Percentiles rank a stretch among this genome's conserved stretches.
These are phyloP conservation scores for Ceyx erithaca DNA, from an alignment of 2,797 vertebrate species.

Conservation along the genomic window DNA sequence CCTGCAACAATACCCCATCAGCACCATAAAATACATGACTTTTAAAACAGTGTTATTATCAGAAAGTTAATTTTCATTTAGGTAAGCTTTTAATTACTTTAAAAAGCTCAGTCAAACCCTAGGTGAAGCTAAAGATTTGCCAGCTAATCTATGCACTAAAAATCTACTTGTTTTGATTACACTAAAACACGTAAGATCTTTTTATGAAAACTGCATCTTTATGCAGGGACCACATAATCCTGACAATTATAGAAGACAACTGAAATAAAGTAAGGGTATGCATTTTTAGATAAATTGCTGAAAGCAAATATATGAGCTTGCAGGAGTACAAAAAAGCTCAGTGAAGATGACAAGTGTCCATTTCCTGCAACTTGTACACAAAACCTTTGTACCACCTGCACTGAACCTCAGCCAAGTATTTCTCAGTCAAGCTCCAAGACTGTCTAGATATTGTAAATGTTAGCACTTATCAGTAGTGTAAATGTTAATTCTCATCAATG, in stretches of 20 bases:
- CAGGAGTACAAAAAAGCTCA: not conserved
- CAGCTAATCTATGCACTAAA: not conserved
- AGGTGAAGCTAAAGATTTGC: slow-evolving; percentile 31
- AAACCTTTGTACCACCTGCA: not conserved
- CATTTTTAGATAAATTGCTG: not conserved
- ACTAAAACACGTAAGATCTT: not conserved
- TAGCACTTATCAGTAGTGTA: not conserved
- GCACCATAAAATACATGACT: not conserved
- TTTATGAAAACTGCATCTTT: not conserved
- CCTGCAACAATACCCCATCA: not conserved
- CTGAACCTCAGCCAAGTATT: not conserved
- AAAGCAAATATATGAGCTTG: not conserved
- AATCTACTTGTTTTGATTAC: not conserved
- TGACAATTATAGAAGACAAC: not conserved
- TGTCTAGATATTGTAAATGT: not conserved
- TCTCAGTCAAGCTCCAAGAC: not conserved
- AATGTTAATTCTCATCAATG: not conserved
- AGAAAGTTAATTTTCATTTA: not conserved
- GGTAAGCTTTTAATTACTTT: not conserved
- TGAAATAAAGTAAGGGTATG: not conserved
- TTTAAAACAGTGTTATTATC: not conserved
- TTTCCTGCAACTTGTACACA: not conserved
- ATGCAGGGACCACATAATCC: not conserved
- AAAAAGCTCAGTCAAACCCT: not conserved
- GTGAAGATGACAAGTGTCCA: rapidly evolving